phyloP scores from a whole-genome alignment of 2,888 invertebrate genomes.

The Idaea biselata region DNA sequence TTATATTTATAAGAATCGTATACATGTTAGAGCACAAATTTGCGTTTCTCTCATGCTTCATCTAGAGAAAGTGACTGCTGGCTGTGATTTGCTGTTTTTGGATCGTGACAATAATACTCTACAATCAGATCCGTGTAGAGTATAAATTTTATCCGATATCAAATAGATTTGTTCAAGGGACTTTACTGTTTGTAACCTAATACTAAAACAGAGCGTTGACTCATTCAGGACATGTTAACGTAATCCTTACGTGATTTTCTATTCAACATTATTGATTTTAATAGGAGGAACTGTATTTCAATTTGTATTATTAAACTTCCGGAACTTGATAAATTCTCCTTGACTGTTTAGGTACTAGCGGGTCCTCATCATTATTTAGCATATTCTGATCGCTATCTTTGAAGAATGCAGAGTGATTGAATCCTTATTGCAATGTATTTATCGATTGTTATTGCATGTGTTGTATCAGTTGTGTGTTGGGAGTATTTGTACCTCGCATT shows the following conservation, averaged over 20 bases:
- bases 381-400: conserved; percentile 50
- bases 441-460: conserved; percentile 35
- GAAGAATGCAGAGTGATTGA: conserved; percentile 29
- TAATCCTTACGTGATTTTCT: conserved; percentile 45
- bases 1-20: too few species aligned
- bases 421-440: conserved; percentile 37
- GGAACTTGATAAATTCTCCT: conserved; percentile 43
- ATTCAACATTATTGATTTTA: conserved; percentile 25
- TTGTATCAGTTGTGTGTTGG: conserved; percentile 42
- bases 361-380: conserved; percentile 50
- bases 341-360: conserved; percentile 42
- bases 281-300: conserved; percentile 27
- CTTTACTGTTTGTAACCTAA: conserved; percentile 64
- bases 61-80: conserved; percentile 52
- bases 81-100: conserved; percentile 45
- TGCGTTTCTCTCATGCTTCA: conserved; percentile 24
- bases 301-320: conserved; percentile 37
- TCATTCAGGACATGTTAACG: conserved; percentile 57
- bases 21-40: neutral
- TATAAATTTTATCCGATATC: conserved; percentile 61
- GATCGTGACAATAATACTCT: conserved; percentile 45
- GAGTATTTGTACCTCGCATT: conserved; percentile 63
- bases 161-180: conserved; percentile 56
- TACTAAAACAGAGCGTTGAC: conserved; percentile 59
- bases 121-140: conserved; percentile 59